Evolutionary conservation across 2,797 vertebrate genomes (phyloP).

Genomic region (Hephaestus fuliginosus): DNA sequence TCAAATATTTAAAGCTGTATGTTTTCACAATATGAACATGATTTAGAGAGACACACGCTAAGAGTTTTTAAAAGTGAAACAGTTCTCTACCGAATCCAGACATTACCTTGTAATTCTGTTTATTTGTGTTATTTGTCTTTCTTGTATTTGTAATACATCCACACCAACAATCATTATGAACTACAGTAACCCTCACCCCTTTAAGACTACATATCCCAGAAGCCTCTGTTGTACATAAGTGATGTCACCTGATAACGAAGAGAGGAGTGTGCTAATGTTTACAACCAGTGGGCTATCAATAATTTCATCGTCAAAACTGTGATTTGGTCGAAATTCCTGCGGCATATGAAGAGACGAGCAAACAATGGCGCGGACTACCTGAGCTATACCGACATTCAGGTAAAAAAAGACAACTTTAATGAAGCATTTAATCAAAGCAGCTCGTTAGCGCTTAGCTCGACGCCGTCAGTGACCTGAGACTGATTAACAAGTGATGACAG

Average conservation of each 20-base stretch:
- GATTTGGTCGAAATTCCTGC: slow-evolving; percentile 38
- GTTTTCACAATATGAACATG: neutral
- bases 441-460: slow-evolving; percentile 61
- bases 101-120: neutral
- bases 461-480: slow-evolving; percentile 23
- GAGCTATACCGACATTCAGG: slow-evolving; percentile 47
- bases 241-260: slow-evolving; percentile 77
- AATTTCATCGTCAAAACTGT: slow-evolving; percentile 34
- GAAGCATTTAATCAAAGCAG: slow-evolving; percentile 4
- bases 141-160: neutral
- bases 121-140: neutral
- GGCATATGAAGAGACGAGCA: slow-evolving; percentile 1
- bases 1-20: neutral
- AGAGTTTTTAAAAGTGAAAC: neutral
- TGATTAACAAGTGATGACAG: slow-evolving; percentile 28
- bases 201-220: slow-evolving; percentile 75
- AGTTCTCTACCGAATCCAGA: neutral
- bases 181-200: neutral
- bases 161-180: neutral
- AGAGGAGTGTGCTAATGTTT: slow-evolving; percentile 80
- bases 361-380: slow-evolving; percentile 27
- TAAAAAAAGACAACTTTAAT: slow-evolving; percentile 39
- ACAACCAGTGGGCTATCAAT: slow-evolving; percentile 65
- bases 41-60: neutral
- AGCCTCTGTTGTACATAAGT: slow-evolving; percentile 45